Percentiles rank a stretch among this genome's conserved stretches.
These are phyloP conservation scores for Leptinotarsa undecemlineata DNA, from an alignment of 1,140 invertebrate species.

Conservation along the genomic window DNA sequence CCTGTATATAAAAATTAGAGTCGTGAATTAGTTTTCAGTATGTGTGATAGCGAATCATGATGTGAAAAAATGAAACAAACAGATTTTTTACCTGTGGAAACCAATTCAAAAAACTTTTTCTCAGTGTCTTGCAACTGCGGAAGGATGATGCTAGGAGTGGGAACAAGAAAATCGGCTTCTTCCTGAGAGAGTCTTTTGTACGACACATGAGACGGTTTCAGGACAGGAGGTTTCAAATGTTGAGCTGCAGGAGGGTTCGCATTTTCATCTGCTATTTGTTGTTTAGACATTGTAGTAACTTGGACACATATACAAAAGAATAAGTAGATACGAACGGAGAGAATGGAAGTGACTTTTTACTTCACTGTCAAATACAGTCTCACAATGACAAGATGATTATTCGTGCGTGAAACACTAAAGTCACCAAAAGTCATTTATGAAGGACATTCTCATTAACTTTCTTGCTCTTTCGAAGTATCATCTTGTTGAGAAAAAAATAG, in stretches of 20 bases:
- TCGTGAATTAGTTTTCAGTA: too few relatives aligned
- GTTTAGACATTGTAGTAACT: not conserved
- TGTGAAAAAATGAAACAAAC: not conserved
- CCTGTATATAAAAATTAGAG: too few relatives aligned
- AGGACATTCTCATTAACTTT: too few relatives aligned
- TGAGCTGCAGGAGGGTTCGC: not conserved
- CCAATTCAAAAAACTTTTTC: slow-evolving; percentile 59
- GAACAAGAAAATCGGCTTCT: slow-evolving; percentile 38
- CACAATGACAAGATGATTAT: too few relatives aligned
- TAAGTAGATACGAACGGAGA: not conserved
- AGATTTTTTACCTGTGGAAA: slow-evolving; percentile 45
- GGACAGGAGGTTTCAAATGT: not conserved
- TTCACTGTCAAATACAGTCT: too few relatives aligned
- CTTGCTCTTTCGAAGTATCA: too few relatives aligned
- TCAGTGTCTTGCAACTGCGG: slow-evolving; percentile 57
- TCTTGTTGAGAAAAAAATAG: too few relatives aligned
- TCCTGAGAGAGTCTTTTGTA: slow-evolving; percentile 40
- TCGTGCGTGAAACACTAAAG: too few relatives aligned
- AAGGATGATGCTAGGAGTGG: slow-evolving; percentile 52
- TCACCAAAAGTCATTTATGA: too few relatives aligned
- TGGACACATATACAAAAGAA: not conserved
- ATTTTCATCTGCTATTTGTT: not conserved
- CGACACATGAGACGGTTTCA: slow-evolving; percentile 10
- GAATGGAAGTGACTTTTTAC: too few relatives aligned
- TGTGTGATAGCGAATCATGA: too few relatives aligned